Percentiles rank a stretch among this genome's conserved stretches.
These are phyloP conservation scores for Silurus asotus DNA, from an alignment of 2,113 vertebrate species.

Conservation along the genomic window DNA sequence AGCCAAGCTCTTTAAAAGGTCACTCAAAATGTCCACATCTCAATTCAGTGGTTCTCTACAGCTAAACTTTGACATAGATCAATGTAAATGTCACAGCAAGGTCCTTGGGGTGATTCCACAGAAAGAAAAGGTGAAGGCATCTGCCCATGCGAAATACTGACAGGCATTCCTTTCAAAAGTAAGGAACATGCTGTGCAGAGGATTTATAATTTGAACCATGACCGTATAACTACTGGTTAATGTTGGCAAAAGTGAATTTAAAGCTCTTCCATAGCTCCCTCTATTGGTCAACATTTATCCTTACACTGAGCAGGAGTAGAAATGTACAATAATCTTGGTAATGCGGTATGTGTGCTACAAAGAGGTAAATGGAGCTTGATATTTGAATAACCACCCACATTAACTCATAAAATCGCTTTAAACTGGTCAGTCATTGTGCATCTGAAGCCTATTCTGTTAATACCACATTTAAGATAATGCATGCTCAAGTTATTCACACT, in stretches of 20 bases:
- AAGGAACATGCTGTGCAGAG: neutral
- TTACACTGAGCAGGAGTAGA: neutral
- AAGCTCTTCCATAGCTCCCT: slow-evolving; percentile 35
- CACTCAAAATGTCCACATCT: neutral
- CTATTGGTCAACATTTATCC: slow-evolving; percentile 32
- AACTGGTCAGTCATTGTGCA: neutral
- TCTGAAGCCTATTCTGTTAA: neutral
- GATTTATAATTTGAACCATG: slow-evolving; percentile 34
- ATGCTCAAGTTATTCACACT: neutral
- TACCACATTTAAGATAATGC: neutral
- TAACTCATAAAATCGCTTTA: neutral
- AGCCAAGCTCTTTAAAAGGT: neutral
- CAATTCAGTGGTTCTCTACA: neutral
- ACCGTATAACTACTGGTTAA: neutral
- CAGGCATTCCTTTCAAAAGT: slow-evolving; percentile 10
- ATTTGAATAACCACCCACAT: neutral
- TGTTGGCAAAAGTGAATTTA: neutral
- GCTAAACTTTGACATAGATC: neutral
- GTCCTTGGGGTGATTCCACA: neutral
- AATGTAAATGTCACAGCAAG: neutral
- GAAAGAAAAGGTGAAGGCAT: neutral
- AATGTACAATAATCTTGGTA: too few species aligned
- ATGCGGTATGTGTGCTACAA: neutral
- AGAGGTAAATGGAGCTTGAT: neutral
- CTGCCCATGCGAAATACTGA: neutral